Percentiles rank a stretch among this genome's conserved stretches.
Evolutionary conservation across 2,888 invertebrate species (phyloP).

Genomic region (Drosophila atroscutellata): DNA sequence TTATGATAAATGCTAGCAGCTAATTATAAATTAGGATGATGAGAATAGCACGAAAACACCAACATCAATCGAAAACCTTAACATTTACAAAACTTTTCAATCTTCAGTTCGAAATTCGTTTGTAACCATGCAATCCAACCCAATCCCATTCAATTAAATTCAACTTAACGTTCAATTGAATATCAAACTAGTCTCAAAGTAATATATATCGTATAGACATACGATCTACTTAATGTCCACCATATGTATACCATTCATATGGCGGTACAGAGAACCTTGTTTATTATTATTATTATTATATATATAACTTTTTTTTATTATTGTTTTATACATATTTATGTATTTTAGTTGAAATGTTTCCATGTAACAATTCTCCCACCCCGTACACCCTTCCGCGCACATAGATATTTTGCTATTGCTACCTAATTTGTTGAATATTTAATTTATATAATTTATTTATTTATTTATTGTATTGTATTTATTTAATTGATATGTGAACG

Average conservation of each 20-base stretch:
- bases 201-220: conserved; percentile 26
- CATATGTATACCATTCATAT: conserved; percentile 15
- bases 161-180: conserved; percentile 24
- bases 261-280: conserved; percentile 35
- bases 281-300: conserved; percentile 28
- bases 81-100: conserved; percentile 18
- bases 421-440: conserved; percentile 69
- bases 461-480: conserved; percentile 63
- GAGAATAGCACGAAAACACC: conserved; percentile 49
- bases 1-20: conserved; percentile 77
- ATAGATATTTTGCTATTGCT: conserved; percentile 38
- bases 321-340: conserved; percentile 23
- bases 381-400: conserved; percentile 12
- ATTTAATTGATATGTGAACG: conserved; percentile 50
- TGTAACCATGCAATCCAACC: conserved; percentile 7
- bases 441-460: conserved; percentile 75
- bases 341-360: conserved; percentile 37
- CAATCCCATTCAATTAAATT: conserved; percentile 17
- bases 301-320: conserved; percentile 12
- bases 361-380: conserved; percentile 11
- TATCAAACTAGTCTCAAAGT: conserved; percentile 61
- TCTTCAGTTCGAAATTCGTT: conserved; percentile 20
- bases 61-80: conserved; percentile 19
- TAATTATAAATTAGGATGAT: conserved; percentile 44
- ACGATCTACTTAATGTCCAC: conserved; percentile 39